Evolutionary conservation across 2,797 vertebrate species (phyloP), one percentile per base, ranked within the genome.

Genomic region (Ataeniobius toweri): DNA sequence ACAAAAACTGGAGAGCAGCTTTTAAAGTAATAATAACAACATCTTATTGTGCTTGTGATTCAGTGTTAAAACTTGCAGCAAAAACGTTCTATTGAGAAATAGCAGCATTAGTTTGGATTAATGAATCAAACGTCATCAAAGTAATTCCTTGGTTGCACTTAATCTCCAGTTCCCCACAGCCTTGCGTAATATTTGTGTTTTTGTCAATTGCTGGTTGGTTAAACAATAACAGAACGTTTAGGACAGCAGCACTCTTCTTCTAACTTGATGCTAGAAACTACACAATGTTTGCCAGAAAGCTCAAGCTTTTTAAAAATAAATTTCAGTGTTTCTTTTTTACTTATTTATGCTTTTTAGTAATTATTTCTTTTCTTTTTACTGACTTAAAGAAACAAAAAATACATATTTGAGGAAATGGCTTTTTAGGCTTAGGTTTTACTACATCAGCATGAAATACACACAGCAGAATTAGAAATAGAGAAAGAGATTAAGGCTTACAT

Each of bases 381-480:
- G 6, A 56, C 63, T 24, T 80, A 39, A 81, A 82, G 16, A 71
- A 71, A 55, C 71, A 36, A 36, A 36, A 36, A 36, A 36, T 36
- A 36, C 4, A 36, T 36, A 80, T 80, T 91, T 24, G 70, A 79
- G 75, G 78, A 88, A 90, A 89, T 77, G 39, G 77, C 55, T 76
- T 88, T 83, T 81, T 81, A 70, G 68, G 76, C 76, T 90, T 91
- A 85, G 82, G 80, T 92, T 91, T 86, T 76, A 77, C 89, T 89
- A 86, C 91, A 92, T 91, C 89, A 85, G 85, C 85, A 86, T 83
- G 88, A 93, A 89, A 90, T 87, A 88, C 93, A 93, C 80, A 91
- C 10, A 69, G 75, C 9, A 36, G 78, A 86, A 81, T 86, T 70
- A 65, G 80, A 90, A 83, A 76, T 80, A 77, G 75, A 78, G 77